Conservation (phyloP, 2,113 vertebrate species). For the Azemiops feae region DNA sequence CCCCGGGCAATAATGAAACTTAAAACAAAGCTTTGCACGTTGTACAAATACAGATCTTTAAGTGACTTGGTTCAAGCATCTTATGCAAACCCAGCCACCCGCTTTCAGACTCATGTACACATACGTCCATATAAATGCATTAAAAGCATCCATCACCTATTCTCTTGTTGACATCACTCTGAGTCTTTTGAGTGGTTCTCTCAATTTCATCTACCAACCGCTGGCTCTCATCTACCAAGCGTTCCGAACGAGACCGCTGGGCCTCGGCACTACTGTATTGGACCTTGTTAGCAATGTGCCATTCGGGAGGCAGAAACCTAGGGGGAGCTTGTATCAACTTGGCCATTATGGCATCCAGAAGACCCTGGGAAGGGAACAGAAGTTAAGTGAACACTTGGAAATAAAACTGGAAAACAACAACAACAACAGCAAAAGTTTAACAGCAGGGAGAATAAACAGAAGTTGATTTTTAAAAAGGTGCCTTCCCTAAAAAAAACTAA, state of each 20-base stretch:
- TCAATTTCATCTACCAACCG: constrained; percentile 80
- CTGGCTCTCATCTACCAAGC: constrained; percentile 73
- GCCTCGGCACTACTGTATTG: constrained; percentile 69
- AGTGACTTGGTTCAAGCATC: background rate
- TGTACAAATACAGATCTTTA: background rate
- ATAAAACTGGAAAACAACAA: background rate
- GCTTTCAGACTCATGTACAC: background rate
- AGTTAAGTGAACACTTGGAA: background rate
- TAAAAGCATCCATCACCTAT: constrained; percentile 73
- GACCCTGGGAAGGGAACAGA: constrained; percentile 39
- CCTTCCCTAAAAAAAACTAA: background rate
- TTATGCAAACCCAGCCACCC: background rate
- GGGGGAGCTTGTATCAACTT: constrained; percentile 58
- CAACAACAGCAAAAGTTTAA: background rate
- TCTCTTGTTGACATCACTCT: constrained; percentile 78
- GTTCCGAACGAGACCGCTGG: constrained; percentile 75
- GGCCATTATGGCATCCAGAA: constrained; percentile 72
- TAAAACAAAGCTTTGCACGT: background rate
- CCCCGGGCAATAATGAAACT: background rate
- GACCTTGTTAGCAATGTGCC: constrained; percentile 69
- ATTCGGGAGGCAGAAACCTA: constrained; percentile 73
- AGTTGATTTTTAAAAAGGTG: background rate
- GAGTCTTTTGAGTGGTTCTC: constrained; percentile 76
- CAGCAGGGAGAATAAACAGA: background rate
- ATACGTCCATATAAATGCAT: background rate